Conservation (phyloP, 1,140 invertebrate species). For the Pogonomyrmex californicus region DNA sequence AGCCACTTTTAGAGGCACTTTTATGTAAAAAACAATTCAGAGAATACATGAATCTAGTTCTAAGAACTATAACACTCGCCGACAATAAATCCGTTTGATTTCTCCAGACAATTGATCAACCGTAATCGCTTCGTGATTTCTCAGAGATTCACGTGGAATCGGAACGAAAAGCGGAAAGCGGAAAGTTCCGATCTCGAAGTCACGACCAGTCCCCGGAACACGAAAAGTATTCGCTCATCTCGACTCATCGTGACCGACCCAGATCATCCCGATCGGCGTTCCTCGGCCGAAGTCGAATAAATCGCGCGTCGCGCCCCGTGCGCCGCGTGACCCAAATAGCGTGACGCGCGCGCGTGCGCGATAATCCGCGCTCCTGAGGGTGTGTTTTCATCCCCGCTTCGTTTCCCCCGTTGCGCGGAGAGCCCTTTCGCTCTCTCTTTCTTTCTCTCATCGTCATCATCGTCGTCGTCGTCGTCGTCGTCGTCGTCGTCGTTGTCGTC, state of each 20-base stretch:
- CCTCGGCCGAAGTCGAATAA: slow-evolving; percentile 9
- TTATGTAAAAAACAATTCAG: too few species aligned
- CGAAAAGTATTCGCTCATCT: too few species aligned
- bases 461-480: background rate
- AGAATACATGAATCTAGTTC: too few species aligned
- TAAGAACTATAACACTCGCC: too few species aligned
- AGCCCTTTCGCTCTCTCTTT: background rate
- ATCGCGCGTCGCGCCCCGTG: slow-evolving; percentile 49
- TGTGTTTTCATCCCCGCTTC: slow-evolving; percentile 75
- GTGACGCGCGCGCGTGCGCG: slow-evolving; percentile 71
- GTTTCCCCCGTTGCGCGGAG: slow-evolving; percentile 14
- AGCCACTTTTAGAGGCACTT: too few species aligned
- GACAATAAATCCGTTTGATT: too few species aligned
- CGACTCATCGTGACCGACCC: background rate
- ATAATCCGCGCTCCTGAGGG: slow-evolving; percentile 68
- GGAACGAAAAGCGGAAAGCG: too few species aligned
- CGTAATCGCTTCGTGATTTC: too few species aligned
- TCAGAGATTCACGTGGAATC: too few species aligned
- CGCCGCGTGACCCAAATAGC: slow-evolving; percentile 77
- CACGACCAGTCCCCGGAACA: background rate
- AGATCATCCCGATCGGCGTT: background rate
- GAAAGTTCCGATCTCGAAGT: too few species aligned
- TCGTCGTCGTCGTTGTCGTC: background rate
- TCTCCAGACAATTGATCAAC: too few species aligned
- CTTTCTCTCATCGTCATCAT: background rate